Base-by-base conservation (phyloP, 2,113 vertebrate genomes). In the Poecile atricapillus region DNA sequence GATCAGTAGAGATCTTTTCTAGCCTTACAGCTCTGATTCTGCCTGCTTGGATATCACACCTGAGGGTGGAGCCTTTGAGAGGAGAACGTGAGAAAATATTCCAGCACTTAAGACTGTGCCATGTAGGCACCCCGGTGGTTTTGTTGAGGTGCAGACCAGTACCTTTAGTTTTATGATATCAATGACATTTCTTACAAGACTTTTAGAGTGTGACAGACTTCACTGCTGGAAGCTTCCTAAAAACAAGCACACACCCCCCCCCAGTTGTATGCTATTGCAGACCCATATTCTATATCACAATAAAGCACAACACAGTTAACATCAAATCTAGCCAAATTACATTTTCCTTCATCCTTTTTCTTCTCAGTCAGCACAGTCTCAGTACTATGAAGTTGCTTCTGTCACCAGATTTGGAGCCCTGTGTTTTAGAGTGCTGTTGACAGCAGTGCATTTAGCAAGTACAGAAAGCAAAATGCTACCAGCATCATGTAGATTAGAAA, bases 51-150 rank as follows among this genome's bases (percentile, higher is more conserved):
- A 11, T 39, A 10, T 64, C 52, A 39, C 35, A 58, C 18, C n/a
- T 52, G n/a, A 78, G 25, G 8, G 7, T 37, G 56, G 11, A 18
- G 35, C 7, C 30, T 78, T 84, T 30, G 35, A 47, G 60, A 78
- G 33, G 43, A 60, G 28, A 87, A 56, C 1, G 4, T 78, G 53
- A 33, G 14, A 91, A 47, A 64, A 81, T 83, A 59, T 33, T 80
- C 62, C 13, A 47, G 53, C 30, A 17, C 49, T 44, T 79, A 43
- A 59, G 22, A 31, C 33, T 63, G 35, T 67, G 69, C 44, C 47
- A 1, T 19, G 15, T 41, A 25, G 82, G 24, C 8, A 28, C 13
- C 10, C 7, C 0, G 0, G 23, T 16, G 31, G 35, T 21, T 39
- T 62, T 85, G 28, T 13, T 58, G 46, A 76, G 12, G 5, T 30